Evolutionary conservation across 2,113 vertebrate species (phyloP), one percentile per base, ranked within the genome.

Genomic region (Dipodomys merriami): DNA sequence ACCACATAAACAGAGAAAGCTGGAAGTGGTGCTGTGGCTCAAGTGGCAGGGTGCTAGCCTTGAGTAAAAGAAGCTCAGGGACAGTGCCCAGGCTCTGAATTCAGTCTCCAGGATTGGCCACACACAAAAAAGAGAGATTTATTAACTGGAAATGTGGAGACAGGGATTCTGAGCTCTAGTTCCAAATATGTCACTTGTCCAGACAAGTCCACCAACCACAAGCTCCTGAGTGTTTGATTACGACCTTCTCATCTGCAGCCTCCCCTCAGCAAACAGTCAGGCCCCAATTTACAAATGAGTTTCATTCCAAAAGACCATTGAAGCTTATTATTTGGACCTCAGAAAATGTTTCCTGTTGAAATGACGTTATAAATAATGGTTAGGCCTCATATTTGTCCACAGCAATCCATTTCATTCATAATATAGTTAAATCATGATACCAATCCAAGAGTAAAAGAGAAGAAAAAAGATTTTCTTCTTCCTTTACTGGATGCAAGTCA

Each of bases 401-500:
- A 30, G 33, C 33, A 71, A 62, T 35, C 8, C 80, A 88, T 72
- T 92, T 92, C 68, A 88, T 86, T 96, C 35, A 68, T 33, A 79
- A 67, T 30, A 20, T 27, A 27, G 82, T 91, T 93, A 91, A 88
- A 68, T 77, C 64, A 73, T 68, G 80, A 91, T 64, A 23, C 25
- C 23, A 80, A 68, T 62, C 60, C 53, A 92, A 86, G 53, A 62
- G 12, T 77, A 76, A 57, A 53, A 68, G 16, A 13, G 65, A 69
- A 39, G 84, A 69, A 73, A 49, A 62, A 95, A 60, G 11, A 60
- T 88, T 60, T 64, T 81, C 68, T 83, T 78, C 11, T 29, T 69
- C 39, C 57, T 78, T 90, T 89, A 90, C 77, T 96, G 82, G 82
- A 82, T 27, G n/a, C 46, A 82, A 91, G 83, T 60, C 78, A 83